Conservation (phyloP, 92 coral and sea anemone genomes). For the Porites rus region DNA sequence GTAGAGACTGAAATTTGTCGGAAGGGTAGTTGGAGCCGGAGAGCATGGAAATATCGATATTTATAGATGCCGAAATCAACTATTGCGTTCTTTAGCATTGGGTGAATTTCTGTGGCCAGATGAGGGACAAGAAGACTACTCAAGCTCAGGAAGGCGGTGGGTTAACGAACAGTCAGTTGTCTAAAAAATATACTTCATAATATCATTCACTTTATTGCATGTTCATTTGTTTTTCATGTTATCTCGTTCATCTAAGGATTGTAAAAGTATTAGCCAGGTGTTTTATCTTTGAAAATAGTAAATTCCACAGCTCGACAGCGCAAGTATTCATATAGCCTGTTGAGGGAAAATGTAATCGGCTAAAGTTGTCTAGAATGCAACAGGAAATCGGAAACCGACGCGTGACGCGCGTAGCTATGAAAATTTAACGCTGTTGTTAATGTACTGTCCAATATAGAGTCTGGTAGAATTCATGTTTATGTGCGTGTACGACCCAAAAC, state of each 20-base stretch:
- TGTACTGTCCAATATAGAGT: constrained; percentile 54
- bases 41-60: not conserved
- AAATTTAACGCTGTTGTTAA: not conserved
- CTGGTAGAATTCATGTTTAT: constrained; percentile 84
- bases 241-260: not conserved
- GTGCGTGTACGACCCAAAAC: constrained; percentile 89
- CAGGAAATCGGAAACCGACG: not conserved
- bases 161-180: constrained; percentile 6
- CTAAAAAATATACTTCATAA: not conserved
- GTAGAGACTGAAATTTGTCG: not conserved
- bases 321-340: not conserved
- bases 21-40: not conserved
- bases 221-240: constrained; percentile 22
- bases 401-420: not conserved
- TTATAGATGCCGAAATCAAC: not conserved
- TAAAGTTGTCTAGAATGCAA: not conserved
- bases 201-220: not conserved
- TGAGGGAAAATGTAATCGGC: not conserved
- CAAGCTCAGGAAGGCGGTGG: constrained; percentile 32
- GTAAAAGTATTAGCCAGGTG: not conserved
- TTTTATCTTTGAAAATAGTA: not conserved
- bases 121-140: constrained; percentile 32
- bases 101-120: not conserved
- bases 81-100: not conserved
- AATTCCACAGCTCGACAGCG: not conserved